phyloP scores from a whole-genome alignment of 92 coral and sea anemone species.

The Metridium senile region DNA sequence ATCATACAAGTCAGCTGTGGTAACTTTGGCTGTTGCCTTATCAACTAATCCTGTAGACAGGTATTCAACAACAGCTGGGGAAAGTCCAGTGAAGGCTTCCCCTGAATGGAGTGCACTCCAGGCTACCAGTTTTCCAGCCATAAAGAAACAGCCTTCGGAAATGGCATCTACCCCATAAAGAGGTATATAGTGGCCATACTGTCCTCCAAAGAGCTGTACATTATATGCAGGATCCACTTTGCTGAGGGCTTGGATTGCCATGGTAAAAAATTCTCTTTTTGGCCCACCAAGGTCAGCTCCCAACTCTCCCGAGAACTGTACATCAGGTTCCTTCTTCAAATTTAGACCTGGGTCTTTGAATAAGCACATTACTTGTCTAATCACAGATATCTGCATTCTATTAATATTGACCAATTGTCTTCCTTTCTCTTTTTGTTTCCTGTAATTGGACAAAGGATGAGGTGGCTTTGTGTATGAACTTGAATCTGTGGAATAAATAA shows the following conservation, averaged over 20 bases:
- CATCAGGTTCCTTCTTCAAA: too few relatives aligned
- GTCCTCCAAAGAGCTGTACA: conserved; percentile 58
- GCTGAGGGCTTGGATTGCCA: too few relatives aligned
- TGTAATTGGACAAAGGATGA: too few relatives aligned
- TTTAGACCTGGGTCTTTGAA: too few relatives aligned
- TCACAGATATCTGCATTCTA: too few relatives aligned
- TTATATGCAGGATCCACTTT: conserved; percentile 55
- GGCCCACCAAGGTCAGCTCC: conserved; percentile 66
- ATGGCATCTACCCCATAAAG: conserved; percentile 56
- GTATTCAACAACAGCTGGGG: conserved; percentile 10
- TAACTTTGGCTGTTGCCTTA: conserved; percentile 1
- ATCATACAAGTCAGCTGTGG: conserved; percentile 7
- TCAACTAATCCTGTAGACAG: conserved; percentile 4
- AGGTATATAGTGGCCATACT: conserved; percentile 48
- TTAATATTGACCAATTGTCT: too few relatives aligned
- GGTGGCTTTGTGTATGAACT: too few relatives aligned
- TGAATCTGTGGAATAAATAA: too few relatives aligned
- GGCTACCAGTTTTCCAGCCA: conserved; percentile 7
- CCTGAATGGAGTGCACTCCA: not conserved
- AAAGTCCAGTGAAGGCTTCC: not conserved
- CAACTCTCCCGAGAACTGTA: too few relatives aligned
- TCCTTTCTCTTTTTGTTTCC: too few relatives aligned
- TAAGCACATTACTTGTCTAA: too few relatives aligned
- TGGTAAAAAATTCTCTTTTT: conserved; percentile 48
- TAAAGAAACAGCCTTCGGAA: not conserved